These are phyloP conservation scores for Phenganax marumi DNA, from an alignment of 92 coral and sea anemone species.

Conservation along the genomic window DNA sequence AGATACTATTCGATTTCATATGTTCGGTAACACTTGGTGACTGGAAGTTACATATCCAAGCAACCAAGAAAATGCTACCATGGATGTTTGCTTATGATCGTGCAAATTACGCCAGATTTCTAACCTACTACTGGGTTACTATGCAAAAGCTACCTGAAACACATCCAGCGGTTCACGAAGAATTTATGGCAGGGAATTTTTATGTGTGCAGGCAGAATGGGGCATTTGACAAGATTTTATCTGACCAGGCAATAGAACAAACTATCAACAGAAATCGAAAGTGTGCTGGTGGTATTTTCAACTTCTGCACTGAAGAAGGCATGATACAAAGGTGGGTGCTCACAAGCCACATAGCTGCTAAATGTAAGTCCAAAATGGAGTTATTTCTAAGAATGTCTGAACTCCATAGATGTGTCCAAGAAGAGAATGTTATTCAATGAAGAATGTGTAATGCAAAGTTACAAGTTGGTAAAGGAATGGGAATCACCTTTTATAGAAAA, in stretches of 20 bases:
- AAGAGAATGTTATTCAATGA: conserved; percentile 25
- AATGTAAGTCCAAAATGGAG: conserved; percentile 11
- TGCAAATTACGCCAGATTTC: conserved; percentile 30
- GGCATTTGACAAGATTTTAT: not conserved
- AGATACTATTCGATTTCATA: conserved; percentile 20
- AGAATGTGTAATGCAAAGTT: conserved; percentile 14
- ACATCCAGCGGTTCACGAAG: conserved; percentile 21
- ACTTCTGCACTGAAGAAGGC: not conserved
- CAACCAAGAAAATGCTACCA: conserved; percentile 9
- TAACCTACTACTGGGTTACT: conserved; percentile 10
- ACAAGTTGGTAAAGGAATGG: conserved; percentile 7
- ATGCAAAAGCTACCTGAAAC: conserved; percentile 32
- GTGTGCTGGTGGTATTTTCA: conserved; percentile 12
- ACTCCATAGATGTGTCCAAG: not conserved
- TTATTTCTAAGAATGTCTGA: not conserved
- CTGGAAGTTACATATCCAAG: conserved; percentile 19
- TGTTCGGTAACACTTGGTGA: conserved; percentile 9
- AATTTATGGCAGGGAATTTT: conserved; percentile 12
- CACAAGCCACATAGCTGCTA: conserved; percentile 11
- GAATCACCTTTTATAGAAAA: not conserved
- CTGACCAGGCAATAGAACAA: conserved; percentile 30
- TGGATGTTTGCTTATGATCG: conserved; percentile 42
- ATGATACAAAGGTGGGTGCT: conserved; percentile 19
- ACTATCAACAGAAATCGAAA: conserved; percentile 15
- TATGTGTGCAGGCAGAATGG: conserved; percentile 24